Base-by-base conservation (phyloP, 2,797 vertebrate genomes). In the Gymnoscopelus braueri region DNA sequence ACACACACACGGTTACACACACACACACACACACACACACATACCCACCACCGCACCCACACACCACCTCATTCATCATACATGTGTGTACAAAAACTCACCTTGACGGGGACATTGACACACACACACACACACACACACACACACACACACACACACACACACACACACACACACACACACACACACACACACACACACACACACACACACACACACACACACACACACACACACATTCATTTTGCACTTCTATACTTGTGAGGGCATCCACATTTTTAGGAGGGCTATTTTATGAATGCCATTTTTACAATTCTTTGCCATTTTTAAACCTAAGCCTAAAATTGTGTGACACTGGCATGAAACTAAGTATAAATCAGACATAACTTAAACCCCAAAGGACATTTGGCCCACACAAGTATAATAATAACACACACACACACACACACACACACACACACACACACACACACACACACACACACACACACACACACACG, bases 401-500 rank as follows among this genome's bases (percentile, higher is more conserved):
- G 26, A 29, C 26, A 29, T 29, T 29, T 29, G 26, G 26, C 15
- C 32, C 26, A 14, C 55, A 57, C 55, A 9, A 57, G 26, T 9
- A 10, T 29, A 29, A 29, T 29, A 29, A 29, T 29, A 29, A 29
- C 77, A 77, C 78, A 48, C 67, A 73, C 70, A 24, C 70, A 68
- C 58, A 15, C 59, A 52, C 29, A 26, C 58, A 52, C 63, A 69
- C 60, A 68, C 77, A 63, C 60, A 35, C 71, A 48, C 52, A 69
- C 77, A 84, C 64, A 82, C 69, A 71, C 48, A 56, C 26, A 65
- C 49, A 68, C 69, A 75, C 19, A 59, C 24, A 61, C 47, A 53
- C 5, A 19, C 6, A 4, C 35, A 55, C 56, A 67, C 68, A 48
- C 5, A 7, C 5, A 60, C 29, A 8, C 35, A 39, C 35, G 6